phyloP scores from a whole-genome alignment of 2,888 invertebrate species.

The Heteromyza rotundicornis region DNA sequence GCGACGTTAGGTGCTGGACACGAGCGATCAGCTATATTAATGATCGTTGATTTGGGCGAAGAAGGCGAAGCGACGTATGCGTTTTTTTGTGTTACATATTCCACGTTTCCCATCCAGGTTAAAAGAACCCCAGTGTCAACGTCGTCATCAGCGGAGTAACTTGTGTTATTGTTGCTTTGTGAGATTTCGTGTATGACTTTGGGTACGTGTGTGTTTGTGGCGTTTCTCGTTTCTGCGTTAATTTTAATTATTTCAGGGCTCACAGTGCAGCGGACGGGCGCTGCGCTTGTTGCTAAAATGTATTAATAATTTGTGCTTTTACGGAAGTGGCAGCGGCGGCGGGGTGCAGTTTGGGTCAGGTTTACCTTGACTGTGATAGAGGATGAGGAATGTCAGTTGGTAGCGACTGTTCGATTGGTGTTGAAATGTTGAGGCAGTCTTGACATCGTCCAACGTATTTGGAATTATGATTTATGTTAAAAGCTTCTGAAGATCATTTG shows the following conservation, averaged over 20 bases:
- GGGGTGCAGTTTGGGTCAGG: background rate
- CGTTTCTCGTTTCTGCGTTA: background rate
- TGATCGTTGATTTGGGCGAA: background rate
- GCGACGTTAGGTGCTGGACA: background rate
- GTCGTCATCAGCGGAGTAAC: background rate
- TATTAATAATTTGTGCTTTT: background rate
- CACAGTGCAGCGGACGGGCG: background rate
- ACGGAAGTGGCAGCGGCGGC: background rate
- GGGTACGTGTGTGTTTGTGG: background rate
- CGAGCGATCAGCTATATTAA: background rate
- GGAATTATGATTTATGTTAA: too few relatives aligned
- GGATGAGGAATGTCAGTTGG: background rate
- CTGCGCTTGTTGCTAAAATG: background rate
- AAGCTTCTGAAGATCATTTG: too few relatives aligned
- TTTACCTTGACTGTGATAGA: background rate
- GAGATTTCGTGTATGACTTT: too few relatives aligned
- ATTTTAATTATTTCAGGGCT: constrained; percentile 6
- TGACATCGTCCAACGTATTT: too few relatives aligned
- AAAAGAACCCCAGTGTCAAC: background rate
- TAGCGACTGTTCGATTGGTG: background rate
- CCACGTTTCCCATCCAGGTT: constrained; percentile 21
- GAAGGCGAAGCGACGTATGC: background rate
- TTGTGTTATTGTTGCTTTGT: background rate
- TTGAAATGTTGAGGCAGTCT: constrained; percentile 3
- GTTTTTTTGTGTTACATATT: background rate